Base-by-base conservation (phyloP, 2,888 invertebrate genomes). In the Neoaliturus tenellus region DNA sequence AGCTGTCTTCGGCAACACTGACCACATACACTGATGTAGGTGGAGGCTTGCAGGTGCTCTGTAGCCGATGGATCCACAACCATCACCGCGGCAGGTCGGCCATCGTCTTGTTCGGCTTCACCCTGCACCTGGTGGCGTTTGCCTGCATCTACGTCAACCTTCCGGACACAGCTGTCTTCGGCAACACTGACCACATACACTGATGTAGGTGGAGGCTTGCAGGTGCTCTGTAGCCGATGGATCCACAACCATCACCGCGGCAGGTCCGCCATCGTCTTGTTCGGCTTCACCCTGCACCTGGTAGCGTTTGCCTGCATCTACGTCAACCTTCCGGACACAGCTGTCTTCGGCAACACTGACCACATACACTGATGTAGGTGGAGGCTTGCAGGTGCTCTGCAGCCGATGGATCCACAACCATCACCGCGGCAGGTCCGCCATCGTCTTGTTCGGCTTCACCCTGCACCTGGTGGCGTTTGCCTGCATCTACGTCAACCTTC, bases 111-210 rank as follows among this genome's bases (percentile, higher is more conserved):
- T 28, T 81, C 81, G 84, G 84, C 17, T 83, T 86, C 12, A 25
- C 58, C 20, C 39, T 87, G 31, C 86, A 87, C 39, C 51, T 84
- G 25, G 41, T 94, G 28, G 94, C 96, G 5, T 99, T 96, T 91
- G 95, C 96, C 90, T 91, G 97, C 10, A 95, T 97, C 85, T 98
- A 97, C 91, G 90, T 99, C 83, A 98, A 98, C 90, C 90, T 99
- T 58, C 98, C 99, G 0, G 93, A 95, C 88, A 92, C 92, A 23
- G 94, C 98, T 0, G 97, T 98, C 0, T 94, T 98, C 88, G 92
- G 93, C 6, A 92, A 93, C 75, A 92, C 93, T 69, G 94, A 95
- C 6, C 92, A 92, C 51, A 44, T 44, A 44, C 44, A 51, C 23
- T 51, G 62, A 17, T 62, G 62, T 39, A 85, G 85, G 84, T 62